Evolutionary conservation across 2,113 vertebrate genomes (phyloP), one percentile per base, ranked within the genome.

Genomic region (Cricetomys ansorgei): DNA sequence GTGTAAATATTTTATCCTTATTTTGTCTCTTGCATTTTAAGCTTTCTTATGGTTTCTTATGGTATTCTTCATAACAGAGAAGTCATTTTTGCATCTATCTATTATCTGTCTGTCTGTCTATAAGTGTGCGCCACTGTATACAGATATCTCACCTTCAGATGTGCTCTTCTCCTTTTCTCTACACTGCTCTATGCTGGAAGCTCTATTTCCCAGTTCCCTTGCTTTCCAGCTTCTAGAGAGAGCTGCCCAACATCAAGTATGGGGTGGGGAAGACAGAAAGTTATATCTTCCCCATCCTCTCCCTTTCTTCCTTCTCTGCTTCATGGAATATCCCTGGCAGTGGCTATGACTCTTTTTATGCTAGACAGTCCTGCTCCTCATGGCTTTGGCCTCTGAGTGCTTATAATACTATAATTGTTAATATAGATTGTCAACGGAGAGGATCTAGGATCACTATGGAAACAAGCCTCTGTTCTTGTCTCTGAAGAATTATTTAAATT

Each of bases 11-110:
- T 76, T 92, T 94, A 81, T 80, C 57, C 11, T 69, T 76, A 75
- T 65, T 67, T 77, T 87, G 1, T 65, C 50, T 83, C n/a, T 72
- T 83, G 62, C n/a, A 48, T 92, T 94, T 94, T 85, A 94, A 88
- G 16, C 64, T n/a, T n/a, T n/a, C n/a, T n/a, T n/a, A n/a, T n/a
- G n/a, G n/a, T 87, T 50, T 69, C 67, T 89, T 83, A 34, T 87
- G 43, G 50, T 79, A 80, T 69, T 70, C 94, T 96, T 94, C 50
- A 45, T 4, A 80, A 85, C 59, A 12, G 23, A n/a, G 34, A 31
- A 88, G 48, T 88, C 31, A 50, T 13, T 57, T 80, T 57, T n/a
- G 9, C 53, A 80, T 34, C n/a, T 55, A 25, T n/a, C 37, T 45
- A 11, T n/a, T 31, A 34, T 55, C 10, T 53, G 4, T 37, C 9